phyloP scores from a whole-genome alignment of 2,797 vertebrate genomes.

The Urophycis tenuis region DNA sequence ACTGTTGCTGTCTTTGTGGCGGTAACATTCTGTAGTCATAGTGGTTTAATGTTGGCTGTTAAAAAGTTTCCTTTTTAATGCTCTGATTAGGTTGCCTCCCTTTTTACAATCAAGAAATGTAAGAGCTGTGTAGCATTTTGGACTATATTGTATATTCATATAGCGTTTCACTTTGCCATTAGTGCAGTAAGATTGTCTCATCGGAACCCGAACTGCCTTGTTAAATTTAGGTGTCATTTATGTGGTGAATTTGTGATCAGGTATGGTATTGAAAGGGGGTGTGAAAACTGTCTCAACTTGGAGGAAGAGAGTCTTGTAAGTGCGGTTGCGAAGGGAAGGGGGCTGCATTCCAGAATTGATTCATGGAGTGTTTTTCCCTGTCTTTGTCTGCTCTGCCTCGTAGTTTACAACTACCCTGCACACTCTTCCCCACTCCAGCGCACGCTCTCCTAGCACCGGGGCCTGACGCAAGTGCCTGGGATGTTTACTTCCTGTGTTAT shows the following conservation, averaged over 20 bases:
- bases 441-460: neutral
- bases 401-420: conserved; percentile 45
- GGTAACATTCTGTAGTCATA: neutral
- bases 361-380: conserved; percentile 54
- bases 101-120: neutral
- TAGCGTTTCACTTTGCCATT: neutral
- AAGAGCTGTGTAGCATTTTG: neutral
- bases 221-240: neutral
- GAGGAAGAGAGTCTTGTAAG: conserved; percentile 48
- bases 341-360: conserved; percentile 61
- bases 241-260: conserved; percentile 20
- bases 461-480: neutral
- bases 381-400: conserved; percentile 37
- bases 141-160: neutral
- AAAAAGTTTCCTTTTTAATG: neutral
- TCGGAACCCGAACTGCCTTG: neutral
- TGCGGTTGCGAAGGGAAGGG: conserved; percentile 55
- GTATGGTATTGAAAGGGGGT: conserved; percentile 33
- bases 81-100: neutral
- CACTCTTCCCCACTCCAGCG: conserved; percentile 17
- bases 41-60: neutral
- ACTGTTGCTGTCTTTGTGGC: neutral
- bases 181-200: neutral
- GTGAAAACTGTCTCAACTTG: conserved; percentile 39
- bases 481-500: neutral